Percentiles rank a stretch among this genome's conserved stretches.
Evolutionary conservation across 1,140 invertebrate species (phyloP).

Genomic region (Panagrolaimus sp.): DNA sequence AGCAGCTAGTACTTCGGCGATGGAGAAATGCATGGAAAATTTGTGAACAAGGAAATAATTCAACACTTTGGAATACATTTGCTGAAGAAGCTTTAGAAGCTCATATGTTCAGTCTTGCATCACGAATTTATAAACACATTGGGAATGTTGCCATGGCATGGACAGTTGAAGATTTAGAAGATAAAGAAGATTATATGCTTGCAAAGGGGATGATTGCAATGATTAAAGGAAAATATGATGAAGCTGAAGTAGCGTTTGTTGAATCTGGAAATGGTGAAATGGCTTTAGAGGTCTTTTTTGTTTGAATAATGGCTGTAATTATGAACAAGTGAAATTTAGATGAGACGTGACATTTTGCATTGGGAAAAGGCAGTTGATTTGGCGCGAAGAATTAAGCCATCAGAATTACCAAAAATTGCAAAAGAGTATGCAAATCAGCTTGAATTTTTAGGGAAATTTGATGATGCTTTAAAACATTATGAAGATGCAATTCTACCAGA

Average conservation of each 20-base stretch:
- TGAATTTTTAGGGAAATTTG: constrained; percentile 75
- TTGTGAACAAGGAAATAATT: constrained; percentile 72
- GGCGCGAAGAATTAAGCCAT: constrained; percentile 75
- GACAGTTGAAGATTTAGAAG: constrained; percentile 72
- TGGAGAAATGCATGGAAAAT: constrained; percentile 78
- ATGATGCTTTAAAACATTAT: constrained; percentile 63
- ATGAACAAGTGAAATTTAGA: constrained; percentile 58
- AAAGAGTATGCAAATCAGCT: constrained; percentile 87
- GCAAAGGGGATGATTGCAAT: constrained; percentile 71
- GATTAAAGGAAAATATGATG: constrained; percentile 72
- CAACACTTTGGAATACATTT: constrained; percentile 71
- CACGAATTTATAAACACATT: constrained; percentile 75
- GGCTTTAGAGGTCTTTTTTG: constrained; percentile 67
- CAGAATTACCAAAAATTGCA: constrained; percentile 79
- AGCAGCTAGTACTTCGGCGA: constrained; percentile 38
- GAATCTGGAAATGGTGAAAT: constrained; percentile 65
- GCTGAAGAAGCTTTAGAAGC: constrained; percentile 74
- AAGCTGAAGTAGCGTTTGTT: constrained; percentile 71
- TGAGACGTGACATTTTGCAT: constrained; percentile 81
- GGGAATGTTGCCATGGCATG: constrained; percentile 85
- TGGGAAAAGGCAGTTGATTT: constrained; percentile 85
- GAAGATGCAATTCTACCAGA: constrained; percentile 60
- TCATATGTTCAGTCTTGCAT: constrained; percentile 79
- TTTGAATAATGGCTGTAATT: background rate
- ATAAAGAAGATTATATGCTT: constrained; percentile 76